Evolutionary conservation across 2,113 vertebrate species (phyloP), one percentile per base, ranked within the genome.

Genomic region (Callospermophilus lateralis): DNA sequence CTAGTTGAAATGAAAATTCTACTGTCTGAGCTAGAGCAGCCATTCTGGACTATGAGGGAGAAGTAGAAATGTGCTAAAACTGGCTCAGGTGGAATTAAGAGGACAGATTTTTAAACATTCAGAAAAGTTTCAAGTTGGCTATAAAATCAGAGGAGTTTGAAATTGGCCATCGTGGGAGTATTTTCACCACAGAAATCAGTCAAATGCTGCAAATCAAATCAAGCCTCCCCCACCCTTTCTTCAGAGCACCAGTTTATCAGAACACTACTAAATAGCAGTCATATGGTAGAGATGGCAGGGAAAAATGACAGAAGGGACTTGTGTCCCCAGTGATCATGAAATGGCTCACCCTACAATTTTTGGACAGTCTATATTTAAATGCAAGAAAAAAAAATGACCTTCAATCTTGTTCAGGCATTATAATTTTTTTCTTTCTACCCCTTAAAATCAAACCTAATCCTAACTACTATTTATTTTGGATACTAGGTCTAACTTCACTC

Each of bases 61-160:
- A 68, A 70, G 26, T 4, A 15, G 48, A 8, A 13, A 34, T 45
- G 12, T n/a, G 12, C 42, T 70, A 32, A 24, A 76, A 51, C 6
- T 24, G 53, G 24, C 42, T 88, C 22, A 9, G 51, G 4, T 6
- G 8, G n/a, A 28, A 61, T 73, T 42, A 39, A 70, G 7, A 84
- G 3, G 74, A 42, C 6, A 77, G 42, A 70, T 1, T 16, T 3
- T 28, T 79, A 53, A 95, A 77, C 7, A n/a, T 17, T 84, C 19
- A 30, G 91, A 37, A 90, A 92, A 88, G 84, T 76, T 84, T 28
- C 15, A 84, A 67, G n/a, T 77, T 90, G 48, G 9, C 48, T 85
- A 20, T 93, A 89, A 92, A 94, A 87, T n/a, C 77, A 51, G 3
- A 63, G 28, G 67, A 95, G 80, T 24, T 93, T 92, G 67, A 87